Evolutionary conservation across 2,113 vertebrate genomes (phyloP).

Genomic region (Oncorhynchus mykiss): DNA sequence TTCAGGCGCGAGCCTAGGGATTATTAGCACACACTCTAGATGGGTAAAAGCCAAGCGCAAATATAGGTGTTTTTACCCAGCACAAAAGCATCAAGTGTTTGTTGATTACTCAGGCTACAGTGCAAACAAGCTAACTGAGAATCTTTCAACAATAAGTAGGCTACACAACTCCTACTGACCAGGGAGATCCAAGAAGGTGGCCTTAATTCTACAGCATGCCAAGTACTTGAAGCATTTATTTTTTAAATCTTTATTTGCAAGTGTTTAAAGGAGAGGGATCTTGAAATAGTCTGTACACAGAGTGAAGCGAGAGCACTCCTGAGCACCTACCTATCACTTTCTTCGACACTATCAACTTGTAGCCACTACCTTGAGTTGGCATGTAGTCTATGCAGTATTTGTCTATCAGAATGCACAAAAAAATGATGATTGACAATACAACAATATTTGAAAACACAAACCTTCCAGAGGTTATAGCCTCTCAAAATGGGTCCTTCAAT

Average conservation of each 20-base stretch:
- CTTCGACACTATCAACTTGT: not conserved
- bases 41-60: slow-evolving; percentile 80
- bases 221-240: slow-evolving; percentile 31
- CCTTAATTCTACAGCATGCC: slow-evolving; percentile 22
- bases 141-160: slow-evolving; percentile 77
- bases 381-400: not conserved
- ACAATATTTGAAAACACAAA: not conserved
- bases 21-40: slow-evolving; percentile 77
- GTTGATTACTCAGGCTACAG: slow-evolving; percentile 83
- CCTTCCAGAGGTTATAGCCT: not conserved
- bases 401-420: too few species aligned
- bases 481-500: not conserved
- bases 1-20: slow-evolving; percentile 62
- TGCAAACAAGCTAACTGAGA: slow-evolving; percentile 80
- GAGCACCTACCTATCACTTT: not conserved
- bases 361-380: not conserved
- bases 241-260: not conserved
- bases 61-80: slow-evolving; percentile 79
- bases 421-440: not conserved
- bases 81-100: slow-evolving; percentile 88
- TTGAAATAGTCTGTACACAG: not conserved
- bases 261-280: not conserved
- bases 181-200: slow-evolving; percentile 35
- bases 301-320: not conserved
- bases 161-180: slow-evolving; percentile 58